These are phyloP conservation scores for Hormiphora californensis DNA, from an alignment of 37 sponge, comb jelly and placozoan species.

Conservation along the genomic window DNA sequence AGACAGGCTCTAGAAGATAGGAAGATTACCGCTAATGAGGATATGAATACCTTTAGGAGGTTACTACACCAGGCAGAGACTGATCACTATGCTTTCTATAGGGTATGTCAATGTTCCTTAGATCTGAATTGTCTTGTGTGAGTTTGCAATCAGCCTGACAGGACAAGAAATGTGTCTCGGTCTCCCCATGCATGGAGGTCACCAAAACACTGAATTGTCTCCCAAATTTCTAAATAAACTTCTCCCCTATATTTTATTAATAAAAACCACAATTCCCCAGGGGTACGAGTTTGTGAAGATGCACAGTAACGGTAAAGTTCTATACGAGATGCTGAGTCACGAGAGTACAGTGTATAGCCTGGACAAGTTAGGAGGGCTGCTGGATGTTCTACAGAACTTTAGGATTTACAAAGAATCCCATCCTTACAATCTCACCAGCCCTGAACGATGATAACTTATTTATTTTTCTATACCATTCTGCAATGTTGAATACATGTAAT, in stretches of 20 bases:
- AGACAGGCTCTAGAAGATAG: conserved; percentile 15
- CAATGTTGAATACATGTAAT: no score
- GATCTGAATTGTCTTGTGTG: no score
- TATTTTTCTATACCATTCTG: no score
- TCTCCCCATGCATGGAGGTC: no score
- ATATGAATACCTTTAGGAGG: conserved; percentile 16
- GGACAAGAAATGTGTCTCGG: no score
- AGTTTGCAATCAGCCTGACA: no score
- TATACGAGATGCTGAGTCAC: conserved; percentile 16
- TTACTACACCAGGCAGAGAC: conserved; percentile 13
- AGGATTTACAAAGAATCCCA: conserved; percentile 23
- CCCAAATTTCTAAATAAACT: no score
- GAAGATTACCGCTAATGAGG: conserved; percentile 32
- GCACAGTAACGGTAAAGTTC: conserved; percentile 15
- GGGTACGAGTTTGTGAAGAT: conserved; percentile 34
- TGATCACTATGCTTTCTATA: conserved; percentile 49
- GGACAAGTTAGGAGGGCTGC: not conserved
- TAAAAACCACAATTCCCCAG: no score
- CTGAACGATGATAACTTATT: no score
- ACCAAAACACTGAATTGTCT: no score
- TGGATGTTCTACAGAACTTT: conserved; percentile 33
- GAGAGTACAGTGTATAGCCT: conserved; percentile 37
- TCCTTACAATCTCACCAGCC: no score
- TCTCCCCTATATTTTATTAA: no score
- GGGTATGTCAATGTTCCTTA: not conserved